Evolutionary conservation across 37 sponge, comb jelly and placozoan genomes (phyloP).

Genomic region (Cliona cf. orientalis): DNA sequence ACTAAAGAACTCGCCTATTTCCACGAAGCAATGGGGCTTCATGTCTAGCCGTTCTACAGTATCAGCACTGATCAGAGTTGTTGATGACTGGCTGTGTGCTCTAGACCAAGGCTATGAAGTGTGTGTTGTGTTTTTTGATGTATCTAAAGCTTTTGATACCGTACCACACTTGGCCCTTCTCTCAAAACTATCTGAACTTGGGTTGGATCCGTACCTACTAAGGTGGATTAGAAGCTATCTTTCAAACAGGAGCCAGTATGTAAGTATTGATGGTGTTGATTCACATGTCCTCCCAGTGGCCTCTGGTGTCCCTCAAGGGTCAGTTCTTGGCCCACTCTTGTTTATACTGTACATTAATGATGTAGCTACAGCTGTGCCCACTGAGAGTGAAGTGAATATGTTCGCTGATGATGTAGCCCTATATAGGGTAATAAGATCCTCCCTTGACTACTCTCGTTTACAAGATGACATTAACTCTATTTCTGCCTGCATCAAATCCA

Average conservation of each 20-base stretch:
- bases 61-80: slow-evolving; percentile 1
- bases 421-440: too few species aligned
- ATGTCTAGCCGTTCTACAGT: background rate
- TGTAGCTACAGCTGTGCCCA: background rate
- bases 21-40: background rate
- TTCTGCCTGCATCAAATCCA: background rate
- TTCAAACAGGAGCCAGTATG: background rate
- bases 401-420: too few species aligned
- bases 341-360: too few species aligned
- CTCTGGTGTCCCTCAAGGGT: background rate
- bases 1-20: background rate
- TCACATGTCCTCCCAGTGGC: background rate
- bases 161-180: background rate
- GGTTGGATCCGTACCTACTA: background rate
- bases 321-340: background rate
- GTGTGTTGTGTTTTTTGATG: background rate
- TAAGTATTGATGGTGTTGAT: background rate
- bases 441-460: background rate
- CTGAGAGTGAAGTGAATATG: background rate
- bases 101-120: slow-evolving; percentile 1
- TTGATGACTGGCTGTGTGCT: slow-evolving; percentile 6
- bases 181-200: background rate
- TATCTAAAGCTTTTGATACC: background rate
- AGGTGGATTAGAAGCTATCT: background rate
- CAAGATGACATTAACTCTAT: background rate